phyloP scores from a whole-genome alignment of 2,797 vertebrate species.

The Danio choprae region DNA sequence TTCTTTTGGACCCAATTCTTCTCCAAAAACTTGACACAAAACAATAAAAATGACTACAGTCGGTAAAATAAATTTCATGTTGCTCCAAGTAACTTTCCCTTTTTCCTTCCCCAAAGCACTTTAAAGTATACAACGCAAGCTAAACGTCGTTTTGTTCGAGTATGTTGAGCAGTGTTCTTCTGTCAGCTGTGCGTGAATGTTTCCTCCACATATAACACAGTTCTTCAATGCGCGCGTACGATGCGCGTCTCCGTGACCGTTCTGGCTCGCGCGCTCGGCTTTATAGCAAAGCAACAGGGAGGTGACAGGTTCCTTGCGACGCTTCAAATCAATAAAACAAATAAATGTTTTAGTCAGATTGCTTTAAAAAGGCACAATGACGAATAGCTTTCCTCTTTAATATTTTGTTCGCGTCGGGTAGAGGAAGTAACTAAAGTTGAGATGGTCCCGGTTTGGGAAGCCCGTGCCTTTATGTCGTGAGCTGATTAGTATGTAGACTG shows the following conservation, averaged over 20 bases:
- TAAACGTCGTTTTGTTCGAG: conserved; percentile 34
- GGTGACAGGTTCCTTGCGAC: conserved; percentile 68
- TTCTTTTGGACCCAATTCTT: conserved; percentile 81
- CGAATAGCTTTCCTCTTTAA: conserved; percentile 52
- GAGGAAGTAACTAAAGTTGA: conserved; percentile 8
- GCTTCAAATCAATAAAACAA: conserved; percentile 70
- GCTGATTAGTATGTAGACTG: conserved; percentile 28
- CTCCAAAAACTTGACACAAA: conserved; percentile 79
- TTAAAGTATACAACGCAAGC: background rate
- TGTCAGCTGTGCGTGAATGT: conserved; percentile 10
- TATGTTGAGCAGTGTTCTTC: conserved; percentile 51
- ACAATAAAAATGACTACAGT: conserved; percentile 80
- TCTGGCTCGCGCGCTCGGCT: conserved; percentile 63
- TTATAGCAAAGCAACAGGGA: conserved; percentile 75
- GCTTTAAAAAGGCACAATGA: conserved; percentile 67
- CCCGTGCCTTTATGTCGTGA: conserved; percentile 22
- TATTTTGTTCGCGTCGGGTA: conserved; percentile 23
- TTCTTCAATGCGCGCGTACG: conserved; percentile 43
- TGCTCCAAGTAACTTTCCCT: conserved; percentile 52
- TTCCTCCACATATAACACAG: conserved; percentile 62
- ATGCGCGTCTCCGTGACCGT: conserved; percentile 58
- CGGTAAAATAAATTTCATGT: conserved; percentile 85
- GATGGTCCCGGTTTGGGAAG: background rate
- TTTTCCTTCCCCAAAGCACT: conserved; percentile 13
- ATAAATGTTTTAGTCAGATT: conserved; percentile 66